Conservation (phyloP, 2,797 vertebrate species). For the Triplophysa bombifrons region DNA sequence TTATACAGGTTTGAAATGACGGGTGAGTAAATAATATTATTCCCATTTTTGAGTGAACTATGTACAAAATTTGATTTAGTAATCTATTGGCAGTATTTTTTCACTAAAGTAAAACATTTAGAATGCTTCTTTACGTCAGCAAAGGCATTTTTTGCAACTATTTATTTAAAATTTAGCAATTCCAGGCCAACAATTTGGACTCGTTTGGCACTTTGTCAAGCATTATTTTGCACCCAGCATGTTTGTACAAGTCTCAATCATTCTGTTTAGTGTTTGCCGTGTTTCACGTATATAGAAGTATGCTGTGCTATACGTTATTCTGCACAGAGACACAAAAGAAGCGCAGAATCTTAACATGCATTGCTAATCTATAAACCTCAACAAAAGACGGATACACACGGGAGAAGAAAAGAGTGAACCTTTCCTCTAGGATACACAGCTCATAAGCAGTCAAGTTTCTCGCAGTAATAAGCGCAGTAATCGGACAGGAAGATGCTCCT, state of each 20-base stretch:
- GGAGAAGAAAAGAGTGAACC: constrained; percentile 4
- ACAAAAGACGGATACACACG: constrained; percentile 19
- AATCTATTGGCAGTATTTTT: no score
- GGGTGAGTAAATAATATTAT: no score
- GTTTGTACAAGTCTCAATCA: background rate
- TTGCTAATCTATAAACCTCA: background rate
- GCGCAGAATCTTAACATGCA: background rate
- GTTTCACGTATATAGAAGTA: background rate
- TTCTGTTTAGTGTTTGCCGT: background rate
- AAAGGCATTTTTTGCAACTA: no score
- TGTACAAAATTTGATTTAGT: no score
- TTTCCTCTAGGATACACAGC: constrained; percentile 33
- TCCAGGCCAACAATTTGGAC: no score
- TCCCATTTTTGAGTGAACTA: no score
- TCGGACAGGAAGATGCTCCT: constrained; percentile 20
- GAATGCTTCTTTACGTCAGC: no score
- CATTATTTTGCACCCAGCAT: background rate
- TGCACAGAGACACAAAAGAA: background rate
- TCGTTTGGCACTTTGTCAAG: no score
- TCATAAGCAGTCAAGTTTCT: constrained; percentile 40
- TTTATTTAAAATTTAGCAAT: no score
- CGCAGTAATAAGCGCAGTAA: constrained; percentile 49
- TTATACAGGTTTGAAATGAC: no score
- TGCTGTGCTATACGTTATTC: background rate
- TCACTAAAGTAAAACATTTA: no score